Evolutionary conservation across 2,797 vertebrate genomes (phyloP), one percentile per base, ranked within the genome.

Genomic region (Propithecus perrieri): DNA sequence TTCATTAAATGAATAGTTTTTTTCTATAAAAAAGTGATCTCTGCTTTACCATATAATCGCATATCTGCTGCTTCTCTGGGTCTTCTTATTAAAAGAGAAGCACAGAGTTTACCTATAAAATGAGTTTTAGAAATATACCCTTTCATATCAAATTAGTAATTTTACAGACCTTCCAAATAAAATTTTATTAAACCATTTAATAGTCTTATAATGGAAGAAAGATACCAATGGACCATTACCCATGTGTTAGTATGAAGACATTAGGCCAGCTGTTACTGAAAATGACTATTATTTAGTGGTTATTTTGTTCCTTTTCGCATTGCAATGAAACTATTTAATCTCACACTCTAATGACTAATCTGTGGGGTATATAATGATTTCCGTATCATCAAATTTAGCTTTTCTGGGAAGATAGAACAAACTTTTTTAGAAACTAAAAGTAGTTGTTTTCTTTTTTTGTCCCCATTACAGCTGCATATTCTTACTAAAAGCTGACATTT

Each of bases 221-320:
- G 30, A 57, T 55, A 91, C 63, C 87, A 41, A 88, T 96, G 97
- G 98, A 94, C 96, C 97, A 94, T 93, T 91, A 46, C 61, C 55
- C 24, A 17, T 83, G 81, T 85, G 63, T 97, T 83, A 65, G 89
- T 41, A 57, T 63, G 91, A 95, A 96, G 80, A 88, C 93, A 93
- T 93, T 80, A 94, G 85, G 84, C 85, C 97, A 97, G 97, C 95
- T 97, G 96, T 89, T 97, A 94, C 92, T 84, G 97, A 94, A 96
- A 98, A 98, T 95, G 78, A 97, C 97, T 96, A 96, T 98, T 98
- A 97, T 96, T 97, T 97, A 89, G 93, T 91, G 95, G 95, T 96
- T 93, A 93, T 97, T 97, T 96, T 93, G 87, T 95, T 93, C 89
- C 35, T 65, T 93, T 97, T 97, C 88, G 48, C n/a, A 18, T 85